Evolutionary conservation across 2,113 vertebrate species (phyloP).

Genomic region (Malaclemys terrapin): DNA sequence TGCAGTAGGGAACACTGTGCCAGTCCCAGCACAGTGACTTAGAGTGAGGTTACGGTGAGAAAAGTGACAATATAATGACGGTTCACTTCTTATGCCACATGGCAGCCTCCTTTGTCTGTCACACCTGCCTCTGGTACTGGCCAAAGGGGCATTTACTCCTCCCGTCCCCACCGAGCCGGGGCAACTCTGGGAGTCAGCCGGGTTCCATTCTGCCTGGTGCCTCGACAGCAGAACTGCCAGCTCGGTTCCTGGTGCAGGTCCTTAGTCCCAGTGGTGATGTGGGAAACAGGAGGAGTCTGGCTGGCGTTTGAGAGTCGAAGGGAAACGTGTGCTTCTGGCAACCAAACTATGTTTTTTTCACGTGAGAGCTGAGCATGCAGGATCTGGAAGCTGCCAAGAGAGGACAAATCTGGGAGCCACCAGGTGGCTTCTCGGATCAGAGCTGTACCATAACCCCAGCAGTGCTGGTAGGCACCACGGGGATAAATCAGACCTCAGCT

Average conservation of each 20-base stretch:
- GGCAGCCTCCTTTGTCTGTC: background rate
- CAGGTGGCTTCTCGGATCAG: background rate
- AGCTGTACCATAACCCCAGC: background rate
- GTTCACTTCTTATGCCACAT: background rate
- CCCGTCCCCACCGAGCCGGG: fast-evolving
- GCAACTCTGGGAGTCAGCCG: fast-evolving
- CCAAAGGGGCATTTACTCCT: background rate
- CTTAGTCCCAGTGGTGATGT: no score
- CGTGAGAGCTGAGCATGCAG: background rate
- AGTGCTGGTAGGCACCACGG: background rate
- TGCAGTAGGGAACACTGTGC: no score
- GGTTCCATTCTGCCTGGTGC: fast-evolving
- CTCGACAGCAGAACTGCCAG: background rate
- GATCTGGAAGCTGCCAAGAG: background rate
- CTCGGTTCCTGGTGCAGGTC: background rate
- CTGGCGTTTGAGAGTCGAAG: no score
- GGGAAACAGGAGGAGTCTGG: background rate
- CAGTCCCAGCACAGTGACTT: no score
- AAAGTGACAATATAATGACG: no score
- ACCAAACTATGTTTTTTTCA: fast-evolving
- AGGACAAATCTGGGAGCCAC: background rate
- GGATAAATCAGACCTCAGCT: background rate
- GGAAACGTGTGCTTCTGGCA: background rate
- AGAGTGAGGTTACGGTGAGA: background rate
- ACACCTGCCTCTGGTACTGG: no score